Base-by-base conservation (phyloP, 2,888 invertebrate genomes). In the Argyresthia albistria region DNA sequence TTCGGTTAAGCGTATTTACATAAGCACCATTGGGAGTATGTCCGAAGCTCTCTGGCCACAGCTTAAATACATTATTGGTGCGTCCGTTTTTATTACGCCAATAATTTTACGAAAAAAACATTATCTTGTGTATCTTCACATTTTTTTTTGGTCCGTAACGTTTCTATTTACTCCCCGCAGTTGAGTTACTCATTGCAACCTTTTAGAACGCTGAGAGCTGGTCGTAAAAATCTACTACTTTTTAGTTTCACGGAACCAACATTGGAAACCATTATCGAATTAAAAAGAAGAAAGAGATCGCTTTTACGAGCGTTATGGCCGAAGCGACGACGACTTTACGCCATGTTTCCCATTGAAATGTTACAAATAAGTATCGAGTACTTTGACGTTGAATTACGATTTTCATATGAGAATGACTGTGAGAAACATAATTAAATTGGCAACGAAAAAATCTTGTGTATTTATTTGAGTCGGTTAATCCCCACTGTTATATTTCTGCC, bases 91-190 rank as follows among this genome's bases (percentile, higher is more conserved):
- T 82, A 83, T 78, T 66, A 65, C 66, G 60, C 69, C 74, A 74
- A 80, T 84, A 83, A 78, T 77, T 83, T 51, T 76, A 67, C 63
- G 74, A 73, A 74, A 73, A 77, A 82, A 78, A 66, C 70, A 75
- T 75, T 69, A 45, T 47, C 35, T 49, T 52, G 54, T 50, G 52
- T 50, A 1, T 50, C 42, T 55, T 54, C 51, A 39, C 43, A 12
- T 7, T 51, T 52, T 57, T 49, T 47, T 43, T 54, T 37, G 54
- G 4, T n/a, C 3, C 25, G 39, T 46, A 42, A 39, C 57, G 59
- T 57, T 56, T 59, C 60, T 62, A 64, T 60, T 57, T 54, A 60
- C 63, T 66, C 65, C 69, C 66, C 64, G 64, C 61, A 63, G 68
- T 59, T 63, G 57, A 53, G 25, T 25, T 25, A 2, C 25, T 25